Base-by-base conservation (phyloP, 2,888 invertebrate genomes). In the Aromia moschata region DNA sequence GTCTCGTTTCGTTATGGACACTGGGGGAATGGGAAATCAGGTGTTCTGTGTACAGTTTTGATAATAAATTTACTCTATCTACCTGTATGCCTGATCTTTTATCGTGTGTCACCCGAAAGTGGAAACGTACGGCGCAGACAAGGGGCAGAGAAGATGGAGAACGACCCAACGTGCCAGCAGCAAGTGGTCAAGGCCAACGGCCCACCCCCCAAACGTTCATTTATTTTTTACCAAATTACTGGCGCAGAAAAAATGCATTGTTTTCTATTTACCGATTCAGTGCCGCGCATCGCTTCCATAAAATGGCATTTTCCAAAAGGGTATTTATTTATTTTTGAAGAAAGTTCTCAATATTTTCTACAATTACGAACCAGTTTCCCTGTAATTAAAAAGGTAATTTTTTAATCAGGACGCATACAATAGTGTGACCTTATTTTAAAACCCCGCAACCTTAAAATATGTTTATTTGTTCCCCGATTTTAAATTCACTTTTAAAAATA, bases 161-260 rank as follows among this genome's bases (percentile, higher is more conserved):
- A 60, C 60, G 63, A 64, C 56, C 60, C 63, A 64, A 60, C 60
- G 47, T 36, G 57, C 55, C 56, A 64, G 37, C 41, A 71, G 70
- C 69, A 73, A 74, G 70, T 75, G 73, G 74, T 74, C 76, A 76
- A 77, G 75, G 74, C 69, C 74, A 75, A 72, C 71, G 67, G 70
- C 71, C 71, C 69, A n/a, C n/a, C 69, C 68, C 67, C 73, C 74
- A 73, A 73, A 75, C 66, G 68, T 62, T 69, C 53, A 65, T 67
- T 67, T 64, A 60, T 54, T 53, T 58, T 58, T 54, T 46, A 43
- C 41, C 47, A 37, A 47, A 54, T 54, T 54, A 25, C 49, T 47
- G 31, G 25, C 10, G 54, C 31, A 18, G 47, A 40, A 46, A 54
- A 58, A 54, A 58, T 54, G 45, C 45, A 54, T 54, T 43, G 37